Percentiles rank a stretch among this genome's conserved stretches.
Conservation (phyloP, 2,888 invertebrate genomes). For the Subacronicta megacephala region DNA sequence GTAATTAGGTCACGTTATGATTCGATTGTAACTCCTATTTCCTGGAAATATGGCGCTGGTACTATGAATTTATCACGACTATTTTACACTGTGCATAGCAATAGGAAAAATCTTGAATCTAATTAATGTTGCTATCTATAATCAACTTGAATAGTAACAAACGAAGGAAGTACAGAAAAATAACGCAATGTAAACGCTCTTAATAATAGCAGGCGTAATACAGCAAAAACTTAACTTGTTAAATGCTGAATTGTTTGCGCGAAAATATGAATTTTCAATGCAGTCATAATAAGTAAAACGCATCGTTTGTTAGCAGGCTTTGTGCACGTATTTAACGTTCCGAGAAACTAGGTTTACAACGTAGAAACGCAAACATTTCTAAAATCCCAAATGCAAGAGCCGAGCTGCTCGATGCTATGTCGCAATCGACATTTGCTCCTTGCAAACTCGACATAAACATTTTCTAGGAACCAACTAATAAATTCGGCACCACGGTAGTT, state of each 20-base stretch:
- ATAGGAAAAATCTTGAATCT: constrained; percentile 61
- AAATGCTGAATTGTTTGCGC: constrained; percentile 17
- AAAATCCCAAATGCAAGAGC: constrained; percentile 79
- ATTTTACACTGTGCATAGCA: constrained; percentile 52
- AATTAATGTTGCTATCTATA: constrained; percentile 51
- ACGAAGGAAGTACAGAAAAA: constrained; percentile 44
- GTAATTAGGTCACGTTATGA: constrained; percentile 62
- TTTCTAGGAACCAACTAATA: constrained; percentile 78
- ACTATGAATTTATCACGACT: constrained; percentile 66
- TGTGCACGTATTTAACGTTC: constrained; percentile 60
- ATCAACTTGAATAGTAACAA: constrained; percentile 45
- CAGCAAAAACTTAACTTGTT: constrained; percentile 19
- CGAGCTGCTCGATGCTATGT: constrained; percentile 69
- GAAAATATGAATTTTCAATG: constrained; percentile 51
- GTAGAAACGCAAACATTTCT: constrained; percentile 82
- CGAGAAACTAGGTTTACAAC: constrained; percentile 85
- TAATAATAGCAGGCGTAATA: constrained; percentile 24
- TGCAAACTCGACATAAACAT: constrained; percentile 77
- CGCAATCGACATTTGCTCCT: constrained; percentile 80
- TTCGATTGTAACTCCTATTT: constrained; percentile 67
- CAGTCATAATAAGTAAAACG: constrained; percentile 45
- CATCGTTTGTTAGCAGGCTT: constrained; percentile 54
- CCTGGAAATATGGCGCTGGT: constrained; percentile 65
- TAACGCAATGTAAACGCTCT: constrained; percentile 27
- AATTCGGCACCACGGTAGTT: constrained; percentile 62